phyloP scores from a whole-genome alignment of 2,888 invertebrate species.

The Merodon equestris region DNA sequence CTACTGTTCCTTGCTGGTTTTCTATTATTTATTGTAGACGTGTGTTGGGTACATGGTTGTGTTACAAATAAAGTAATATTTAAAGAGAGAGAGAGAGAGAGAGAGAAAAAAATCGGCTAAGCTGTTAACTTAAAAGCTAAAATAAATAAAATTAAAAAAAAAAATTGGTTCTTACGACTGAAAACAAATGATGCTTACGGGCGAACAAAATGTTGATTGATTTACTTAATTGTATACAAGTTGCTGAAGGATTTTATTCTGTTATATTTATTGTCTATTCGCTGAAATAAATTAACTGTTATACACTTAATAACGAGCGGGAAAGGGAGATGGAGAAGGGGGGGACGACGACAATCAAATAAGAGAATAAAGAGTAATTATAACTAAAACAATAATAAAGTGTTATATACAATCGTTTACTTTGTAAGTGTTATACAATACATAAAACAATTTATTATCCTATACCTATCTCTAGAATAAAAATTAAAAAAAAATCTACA shows the following conservation, averaged over 20 bases:
- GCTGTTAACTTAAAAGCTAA: conserved; percentile 40
- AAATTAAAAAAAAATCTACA: too few relatives aligned
- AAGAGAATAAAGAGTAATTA: too few relatives aligned
- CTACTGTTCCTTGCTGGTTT: too few relatives aligned
- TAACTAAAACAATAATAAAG: conserved; percentile 12
- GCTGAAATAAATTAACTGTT: conserved; percentile 65
- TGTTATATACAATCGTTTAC: conserved; percentile 49
- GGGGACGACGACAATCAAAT: too few relatives aligned
- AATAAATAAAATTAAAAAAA: conserved; percentile 59
- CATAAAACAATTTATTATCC: conserved; percentile 10
- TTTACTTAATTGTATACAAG: conserved; percentile 35
- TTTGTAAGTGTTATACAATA: conserved; percentile 40
- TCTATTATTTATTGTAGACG: too few relatives aligned
- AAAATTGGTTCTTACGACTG: conserved; percentile 10
- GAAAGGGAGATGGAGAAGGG: too few relatives aligned
- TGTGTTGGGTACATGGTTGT: too few relatives aligned
- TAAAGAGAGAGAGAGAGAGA: too few relatives aligned
- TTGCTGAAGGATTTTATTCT: conserved; percentile 41
- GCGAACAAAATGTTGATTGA: not conserved
- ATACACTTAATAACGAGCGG: not conserved
- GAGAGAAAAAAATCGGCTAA: too few relatives aligned
- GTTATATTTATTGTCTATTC: conserved; percentile 61
- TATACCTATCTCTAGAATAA: too few relatives aligned
- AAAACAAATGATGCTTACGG: conserved; percentile 16
- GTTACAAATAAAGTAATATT: too few relatives aligned